Evolutionary conservation across 2,797 vertebrate species (phyloP).

Genomic region (Enteromius thamalakanensis): DNA sequence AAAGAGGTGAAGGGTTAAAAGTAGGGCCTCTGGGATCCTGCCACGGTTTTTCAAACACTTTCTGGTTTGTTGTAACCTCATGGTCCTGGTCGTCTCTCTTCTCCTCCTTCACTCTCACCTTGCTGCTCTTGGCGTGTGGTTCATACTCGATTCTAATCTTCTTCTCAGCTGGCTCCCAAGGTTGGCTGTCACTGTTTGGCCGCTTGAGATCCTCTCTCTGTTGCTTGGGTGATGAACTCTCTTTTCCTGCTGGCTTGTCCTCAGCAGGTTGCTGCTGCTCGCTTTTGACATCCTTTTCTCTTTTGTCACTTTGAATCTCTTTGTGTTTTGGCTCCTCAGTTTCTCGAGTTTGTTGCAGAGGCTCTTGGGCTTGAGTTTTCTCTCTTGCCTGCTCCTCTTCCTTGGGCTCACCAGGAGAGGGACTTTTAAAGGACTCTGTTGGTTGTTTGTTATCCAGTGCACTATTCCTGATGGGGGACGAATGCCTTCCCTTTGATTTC

Average conservation of each 20-base stretch:
- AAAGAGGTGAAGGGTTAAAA: constrained; percentile 29
- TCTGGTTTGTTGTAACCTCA: constrained; percentile 35
- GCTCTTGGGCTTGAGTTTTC: constrained; percentile 33
- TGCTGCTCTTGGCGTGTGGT: constrained; percentile 33
- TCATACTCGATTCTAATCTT: constrained; percentile 59
- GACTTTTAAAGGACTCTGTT: constrained; percentile 34
- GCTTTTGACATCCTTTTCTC: constrained; percentile 42
- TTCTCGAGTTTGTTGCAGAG: constrained; percentile 28
- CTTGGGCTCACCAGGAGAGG: constrained; percentile 45
- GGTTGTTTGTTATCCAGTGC: constrained; percentile 50
- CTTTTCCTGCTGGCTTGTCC: constrained; percentile 49
- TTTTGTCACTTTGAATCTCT: constrained; percentile 53
- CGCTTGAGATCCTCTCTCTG: constrained; percentile 41
- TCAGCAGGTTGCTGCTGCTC: constrained; percentile 38
- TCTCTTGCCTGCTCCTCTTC: constrained; percentile 45
- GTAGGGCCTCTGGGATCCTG: constrained; percentile 36
- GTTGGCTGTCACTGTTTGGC: constrained; percentile 27
- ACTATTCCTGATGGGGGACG: constrained; percentile 42
- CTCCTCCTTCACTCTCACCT: constrained; percentile 58
- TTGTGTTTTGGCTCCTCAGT: constrained; percentile 45
- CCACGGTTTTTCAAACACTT: constrained; percentile 45
- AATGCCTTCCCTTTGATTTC: constrained; percentile 38
- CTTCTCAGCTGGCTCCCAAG: constrained; percentile 52
- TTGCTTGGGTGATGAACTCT: constrained; percentile 23
- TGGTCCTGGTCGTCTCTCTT: constrained; percentile 38